A percentile compares a stretch with the other conserved stretches of the same genome.
Conservation (phyloP, 2,113 vertebrate species). For the Festucalex cinctus region DNA sequence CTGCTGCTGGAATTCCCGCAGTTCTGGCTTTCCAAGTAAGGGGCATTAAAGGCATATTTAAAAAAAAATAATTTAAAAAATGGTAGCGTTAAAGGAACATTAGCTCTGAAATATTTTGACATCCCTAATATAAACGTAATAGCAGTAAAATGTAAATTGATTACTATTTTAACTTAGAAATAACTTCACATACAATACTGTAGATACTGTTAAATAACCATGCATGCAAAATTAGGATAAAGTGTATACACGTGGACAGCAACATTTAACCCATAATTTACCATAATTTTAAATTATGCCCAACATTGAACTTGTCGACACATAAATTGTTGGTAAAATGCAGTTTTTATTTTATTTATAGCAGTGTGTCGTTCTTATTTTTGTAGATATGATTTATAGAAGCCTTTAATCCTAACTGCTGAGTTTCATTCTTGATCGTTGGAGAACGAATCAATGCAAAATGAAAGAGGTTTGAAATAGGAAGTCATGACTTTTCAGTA, state of each 20-base stretch:
- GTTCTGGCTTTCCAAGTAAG: no score
- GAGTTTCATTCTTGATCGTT: background rate
- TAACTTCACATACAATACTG: background rate
- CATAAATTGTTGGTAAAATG: background rate
- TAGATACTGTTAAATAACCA: background rate
- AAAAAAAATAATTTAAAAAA: no score
- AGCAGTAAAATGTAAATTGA: no score
- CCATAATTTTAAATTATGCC: background rate
- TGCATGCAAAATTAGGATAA: background rate
- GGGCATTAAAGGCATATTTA: no score
- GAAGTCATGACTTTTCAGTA: background rate
- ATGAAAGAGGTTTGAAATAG: background rate
- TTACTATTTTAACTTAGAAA: background rate
- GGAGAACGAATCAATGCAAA: background rate
- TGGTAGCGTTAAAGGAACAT: no score
- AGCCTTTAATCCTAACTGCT: background rate
- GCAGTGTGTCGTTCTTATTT: background rate
- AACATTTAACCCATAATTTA: background rate
- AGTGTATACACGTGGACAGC: background rate
- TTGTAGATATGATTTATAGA: background rate
- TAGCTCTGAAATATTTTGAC: no score
- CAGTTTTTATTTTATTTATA: background rate
- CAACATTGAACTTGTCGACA: background rate
- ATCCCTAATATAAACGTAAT: no score
- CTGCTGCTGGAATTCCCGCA: no score